A percentile compares a stretch with the other conserved stretches of the same genome.
phyloP scores from a whole-genome alignment of 1,140 invertebrate species.

The Brachionus asplanchnoidis region DNA sequence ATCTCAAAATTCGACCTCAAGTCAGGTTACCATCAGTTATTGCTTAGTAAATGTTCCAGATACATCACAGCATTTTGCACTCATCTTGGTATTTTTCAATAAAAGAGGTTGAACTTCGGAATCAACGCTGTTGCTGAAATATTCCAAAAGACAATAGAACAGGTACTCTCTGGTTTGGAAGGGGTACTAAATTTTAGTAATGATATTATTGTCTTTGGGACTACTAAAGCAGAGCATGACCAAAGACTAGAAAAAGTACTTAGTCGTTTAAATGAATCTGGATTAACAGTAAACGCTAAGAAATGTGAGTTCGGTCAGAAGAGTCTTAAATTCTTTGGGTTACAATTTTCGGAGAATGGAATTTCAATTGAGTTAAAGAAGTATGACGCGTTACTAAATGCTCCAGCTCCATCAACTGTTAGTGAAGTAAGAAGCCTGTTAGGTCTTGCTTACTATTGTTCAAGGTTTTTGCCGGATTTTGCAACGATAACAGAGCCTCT shows the following conservation, averaged over 20 bases:
- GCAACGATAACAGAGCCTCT: slow-evolving; percentile 47
- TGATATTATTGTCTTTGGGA: not conserved
- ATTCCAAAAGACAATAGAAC: too few species aligned
- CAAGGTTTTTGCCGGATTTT: slow-evolving; percentile 51
- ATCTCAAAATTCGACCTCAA: not conserved
- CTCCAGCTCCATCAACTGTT: not conserved
- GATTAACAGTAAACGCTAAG: not conserved
- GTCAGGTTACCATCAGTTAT: not conserved
- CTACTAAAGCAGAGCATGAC: not conserved
- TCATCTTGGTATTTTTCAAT: too few species aligned
- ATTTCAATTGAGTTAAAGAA: not conserved
- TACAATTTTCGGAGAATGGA: slow-evolving; percentile 2
- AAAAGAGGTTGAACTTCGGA: too few species aligned
- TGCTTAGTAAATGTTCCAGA: too few species aligned
- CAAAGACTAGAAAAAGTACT: slow-evolving; percentile 10
- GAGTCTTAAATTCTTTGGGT: not conserved
- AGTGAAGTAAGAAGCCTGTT: slow-evolving; percentile 44
- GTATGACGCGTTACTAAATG: not conserved
- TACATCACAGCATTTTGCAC: too few species aligned
- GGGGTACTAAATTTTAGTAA: too few species aligned
- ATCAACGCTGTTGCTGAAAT: too few species aligned
- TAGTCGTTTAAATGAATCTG: not conserved
- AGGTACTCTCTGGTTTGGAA: too few species aligned
- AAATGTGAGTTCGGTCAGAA: not conserved
- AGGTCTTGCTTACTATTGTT: slow-evolving; percentile 51